Conservation (phyloP, 2,888 invertebrate genomes). For the Drosophila paramelanica region DNA sequence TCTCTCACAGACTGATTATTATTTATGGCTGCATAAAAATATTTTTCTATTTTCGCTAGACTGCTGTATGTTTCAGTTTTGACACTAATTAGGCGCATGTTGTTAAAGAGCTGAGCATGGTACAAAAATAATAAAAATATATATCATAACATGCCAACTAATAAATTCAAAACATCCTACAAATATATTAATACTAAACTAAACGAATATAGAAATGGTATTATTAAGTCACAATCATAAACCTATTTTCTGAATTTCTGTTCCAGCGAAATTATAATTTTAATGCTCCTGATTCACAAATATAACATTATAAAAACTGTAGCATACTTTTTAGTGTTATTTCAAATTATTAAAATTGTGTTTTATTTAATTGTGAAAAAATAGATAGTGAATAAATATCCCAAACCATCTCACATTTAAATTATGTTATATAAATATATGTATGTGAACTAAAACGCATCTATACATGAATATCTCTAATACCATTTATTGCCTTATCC, state of each 20-base stretch:
- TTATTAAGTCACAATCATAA: not conserved
- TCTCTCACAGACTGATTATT: slow-evolving; percentile 55
- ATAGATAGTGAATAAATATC: not conserved
- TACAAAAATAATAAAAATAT: not conserved
- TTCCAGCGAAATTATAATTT: not conserved
- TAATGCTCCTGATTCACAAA: too few species aligned
- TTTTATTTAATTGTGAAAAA: too few species aligned
- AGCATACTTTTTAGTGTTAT: not conserved
- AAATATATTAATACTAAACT: not conserved
- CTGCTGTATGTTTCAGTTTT: slow-evolving; percentile 13
- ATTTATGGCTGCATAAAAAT: slow-evolving; percentile 45
- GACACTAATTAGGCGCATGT: slow-evolving; percentile 34
- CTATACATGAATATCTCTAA: not conserved
- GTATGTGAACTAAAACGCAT: too few species aligned
- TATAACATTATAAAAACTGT: too few species aligned
- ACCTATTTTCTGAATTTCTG: not conserved
- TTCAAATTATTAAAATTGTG: too few species aligned
- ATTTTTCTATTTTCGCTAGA: slow-evolving; percentile 6
- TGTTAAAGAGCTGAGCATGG: slow-evolving; percentile 5
- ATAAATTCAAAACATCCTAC: not conserved
- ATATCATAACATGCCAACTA: not conserved
- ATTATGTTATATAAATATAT: not conserved
- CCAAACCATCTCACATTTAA: not conserved
- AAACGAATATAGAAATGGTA: not conserved
- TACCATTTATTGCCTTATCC: slow-evolving; percentile 2